phyloP scores from a whole-genome alignment of 2,797 vertebrate genomes.

The Nyctalus aviator region DNA sequence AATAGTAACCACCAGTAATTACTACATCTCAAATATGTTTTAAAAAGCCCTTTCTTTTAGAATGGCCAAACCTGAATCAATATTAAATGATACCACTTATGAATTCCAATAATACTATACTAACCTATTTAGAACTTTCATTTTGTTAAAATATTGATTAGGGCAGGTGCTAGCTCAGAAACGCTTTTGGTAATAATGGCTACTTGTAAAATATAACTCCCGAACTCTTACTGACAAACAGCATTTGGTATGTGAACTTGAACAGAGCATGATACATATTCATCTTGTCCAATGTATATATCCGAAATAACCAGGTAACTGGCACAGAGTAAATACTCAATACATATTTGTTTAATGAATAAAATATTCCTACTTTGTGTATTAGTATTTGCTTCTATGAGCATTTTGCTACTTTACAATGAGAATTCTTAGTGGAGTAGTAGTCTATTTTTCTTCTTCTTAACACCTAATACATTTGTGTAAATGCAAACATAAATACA shows the following conservation, averaged over 20 bases:
- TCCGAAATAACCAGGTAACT: neutral
- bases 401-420: slow-evolving; percentile 33
- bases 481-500: slow-evolving; percentile 55
- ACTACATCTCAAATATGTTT: neutral
- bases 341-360: slow-evolving; percentile 27
- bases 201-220: slow-evolving; percentile 50
- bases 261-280: neutral
- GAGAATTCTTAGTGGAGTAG: neutral
- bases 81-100: neutral
- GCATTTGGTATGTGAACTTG: neutral
- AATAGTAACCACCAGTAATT: neutral
- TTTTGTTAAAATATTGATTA: slow-evolving; percentile 47
- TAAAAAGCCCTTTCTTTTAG: neutral
- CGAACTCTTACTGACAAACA: neutral
- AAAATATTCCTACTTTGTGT: neutral
- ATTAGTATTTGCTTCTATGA: neutral
- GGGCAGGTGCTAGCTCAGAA: neutral
- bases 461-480: slow-evolving; percentile 3
- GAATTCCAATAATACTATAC: neutral
- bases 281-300: neutral
- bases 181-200: neutral
- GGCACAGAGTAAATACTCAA: neutral
- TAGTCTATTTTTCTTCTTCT: neutral
- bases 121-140: neutral
- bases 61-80: neutral